A percentile compares a stretch with the other conserved stretches of the same genome.
These are phyloP conservation scores for Amphipoea lucens DNA, from an alignment of 2,888 invertebrate species.

Conservation along the genomic window DNA sequence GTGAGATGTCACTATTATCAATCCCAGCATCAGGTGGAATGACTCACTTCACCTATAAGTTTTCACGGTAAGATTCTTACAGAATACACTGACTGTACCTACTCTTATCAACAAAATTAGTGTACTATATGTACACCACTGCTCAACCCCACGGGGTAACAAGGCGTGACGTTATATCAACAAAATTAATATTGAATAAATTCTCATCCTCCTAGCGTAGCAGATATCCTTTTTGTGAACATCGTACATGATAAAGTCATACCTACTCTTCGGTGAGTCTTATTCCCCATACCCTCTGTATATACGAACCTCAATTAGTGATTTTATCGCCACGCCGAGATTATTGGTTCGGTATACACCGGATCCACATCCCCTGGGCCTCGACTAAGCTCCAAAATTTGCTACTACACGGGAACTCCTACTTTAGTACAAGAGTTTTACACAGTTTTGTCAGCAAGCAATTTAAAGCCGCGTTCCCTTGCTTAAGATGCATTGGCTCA, in stretches of 20 bases:
- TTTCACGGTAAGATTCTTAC: neutral
- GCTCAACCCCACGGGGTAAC: neutral
- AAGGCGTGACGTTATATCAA: neutral
- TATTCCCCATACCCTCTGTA: conserved; percentile 31
- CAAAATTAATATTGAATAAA: neutral
- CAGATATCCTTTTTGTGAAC: neutral
- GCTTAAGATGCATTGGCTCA: conserved; percentile 90
- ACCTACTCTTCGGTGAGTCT: conserved; percentile 36
- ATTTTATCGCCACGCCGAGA: conserved; percentile 47
- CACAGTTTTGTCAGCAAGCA: conserved; percentile 79
- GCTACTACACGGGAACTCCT: conserved; percentile 67
- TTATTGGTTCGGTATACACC: conserved; percentile 60
- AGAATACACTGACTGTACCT: neutral
- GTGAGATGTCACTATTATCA: neutral
- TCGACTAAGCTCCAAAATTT: conserved; percentile 68
- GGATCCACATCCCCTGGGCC: conserved; percentile 45
- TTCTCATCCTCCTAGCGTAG: neutral
- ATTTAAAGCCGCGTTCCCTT: conserved; percentile 83
- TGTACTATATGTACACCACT: neutral
- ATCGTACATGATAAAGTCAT: conserved; percentile 18
- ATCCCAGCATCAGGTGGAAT: no score
- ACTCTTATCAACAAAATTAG: neutral
- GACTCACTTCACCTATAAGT: neutral
- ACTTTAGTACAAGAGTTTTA: conserved; percentile 69
- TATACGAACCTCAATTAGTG: conserved; percentile 46